Evolutionary conservation across 2,797 vertebrate genomes (phyloP), one percentile per base, ranked within the genome.

Genomic region (Anniella stebbinsi): DNA sequence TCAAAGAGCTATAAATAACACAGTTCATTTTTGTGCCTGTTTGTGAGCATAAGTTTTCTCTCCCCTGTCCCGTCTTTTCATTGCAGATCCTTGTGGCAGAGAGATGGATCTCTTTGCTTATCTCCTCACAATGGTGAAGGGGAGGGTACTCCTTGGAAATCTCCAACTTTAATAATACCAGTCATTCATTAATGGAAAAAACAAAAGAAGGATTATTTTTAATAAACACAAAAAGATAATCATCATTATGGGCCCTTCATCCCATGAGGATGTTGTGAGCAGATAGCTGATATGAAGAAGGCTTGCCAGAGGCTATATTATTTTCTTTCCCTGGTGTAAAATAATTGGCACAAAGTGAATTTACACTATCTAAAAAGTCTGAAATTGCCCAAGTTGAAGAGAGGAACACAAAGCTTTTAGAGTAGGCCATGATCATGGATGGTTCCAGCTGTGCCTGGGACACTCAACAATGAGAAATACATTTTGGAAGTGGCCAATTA

Each of bases 71-170:
- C 10, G 36, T 76, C 33, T 84, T 48, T 45, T 54, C n/a, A 80
- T 80, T 54, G 66, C 1, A 80, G 45, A 70, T 17, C 41, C 54
- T 91, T 88, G 23, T 78, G 54, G 82, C 73, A 85, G 51, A 91
- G 48, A 94, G 76, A 94, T 90, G 63, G 82, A 88, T 36, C 3
- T 85, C 88, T 84, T 94, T 67, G 88, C 69, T 92, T 86, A 88
- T 81, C 89, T 90, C 63, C 9, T 41, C 77, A 86, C 87, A 88
- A 33, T 84, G 69, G 28, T 41, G 36, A 54, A 38, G 6, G 28
- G 67, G 48, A 93, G 54, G 76, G 10, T 38, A 45, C 57, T 63
- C 57, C 81, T 38, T 89, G 63, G 81, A 92, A 89, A 86, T 21
- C 60, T 87, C 48, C 82, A 63, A 18, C 36, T 45, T 90, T 76